Evolutionary conservation across 2,888 invertebrate species (phyloP).

Genomic region (Oscheius sp.): DNA sequence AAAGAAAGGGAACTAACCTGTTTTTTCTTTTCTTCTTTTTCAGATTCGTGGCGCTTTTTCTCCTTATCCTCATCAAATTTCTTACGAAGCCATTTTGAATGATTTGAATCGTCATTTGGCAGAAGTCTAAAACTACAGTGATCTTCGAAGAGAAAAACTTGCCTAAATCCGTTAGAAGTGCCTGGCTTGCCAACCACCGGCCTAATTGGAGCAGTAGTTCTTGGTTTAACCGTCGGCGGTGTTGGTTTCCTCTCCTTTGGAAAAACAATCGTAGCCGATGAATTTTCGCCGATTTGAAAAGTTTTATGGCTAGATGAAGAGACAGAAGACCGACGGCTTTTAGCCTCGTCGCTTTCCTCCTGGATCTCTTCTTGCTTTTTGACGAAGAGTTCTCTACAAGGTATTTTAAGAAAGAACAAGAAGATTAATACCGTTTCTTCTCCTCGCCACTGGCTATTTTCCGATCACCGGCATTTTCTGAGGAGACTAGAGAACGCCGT

Average conservation of each 20-base stretch:
- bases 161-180: no score
- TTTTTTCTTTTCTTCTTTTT: conserved; percentile 29
- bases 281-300: conserved; percentile 5
- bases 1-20: no score
- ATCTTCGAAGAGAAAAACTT: no score
- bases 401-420: no score
- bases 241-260: not conserved
- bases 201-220: not conserved
- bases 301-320: conserved; percentile 6
- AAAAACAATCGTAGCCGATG: conserved; percentile 7
- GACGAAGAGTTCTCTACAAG: not conserved
- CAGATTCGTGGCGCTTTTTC: conserved; percentile 26
- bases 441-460: conserved; percentile 2
- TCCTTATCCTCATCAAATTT: conserved; percentile 32
- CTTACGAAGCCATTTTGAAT: conserved; percentile 39
- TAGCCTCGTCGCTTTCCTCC: conserved; percentile 26
- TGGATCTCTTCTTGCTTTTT: conserved; percentile 7
- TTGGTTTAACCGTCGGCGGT: no score
- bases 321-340: conserved; percentile 1
- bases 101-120: conserved; percentile 14
- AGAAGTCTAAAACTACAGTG: no score
- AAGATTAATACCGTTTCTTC: no score
- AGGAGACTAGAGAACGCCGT: not conserved
- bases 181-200: not conserved
- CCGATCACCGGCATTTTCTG: not conserved